phyloP scores from a whole-genome alignment of 2,113 vertebrate species.

The Cavia porcellus region DNA sequence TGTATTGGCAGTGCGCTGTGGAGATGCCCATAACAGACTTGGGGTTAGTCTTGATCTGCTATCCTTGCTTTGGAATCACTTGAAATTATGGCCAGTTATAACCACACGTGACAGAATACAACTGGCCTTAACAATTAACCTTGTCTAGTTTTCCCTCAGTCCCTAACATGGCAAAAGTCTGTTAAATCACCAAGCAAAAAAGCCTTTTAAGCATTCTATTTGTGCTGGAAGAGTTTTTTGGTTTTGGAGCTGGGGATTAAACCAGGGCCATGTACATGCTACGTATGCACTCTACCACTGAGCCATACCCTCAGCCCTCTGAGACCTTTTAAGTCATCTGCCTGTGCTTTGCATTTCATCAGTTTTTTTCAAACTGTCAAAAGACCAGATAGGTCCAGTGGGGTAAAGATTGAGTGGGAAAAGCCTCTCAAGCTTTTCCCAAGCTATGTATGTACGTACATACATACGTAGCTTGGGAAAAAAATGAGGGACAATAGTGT shows the following conservation, averaged over 20 bases:
- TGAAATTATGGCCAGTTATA: conserved; percentile 30
- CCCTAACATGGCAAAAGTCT: not conserved
- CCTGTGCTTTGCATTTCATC: not conserved
- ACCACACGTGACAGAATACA: not conserved
- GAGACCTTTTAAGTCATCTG: not conserved
- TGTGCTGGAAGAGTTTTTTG: conserved; percentile 22
- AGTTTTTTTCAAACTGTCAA: conserved; percentile 15
- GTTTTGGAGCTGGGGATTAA: not conserved
- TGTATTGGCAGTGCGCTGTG: not conserved
- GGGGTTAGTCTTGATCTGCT: not conserved
- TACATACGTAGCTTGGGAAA: not conserved
- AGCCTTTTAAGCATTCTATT: not conserved
- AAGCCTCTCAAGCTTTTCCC: not conserved
- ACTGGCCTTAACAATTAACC: not conserved
- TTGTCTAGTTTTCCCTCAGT: not conserved
- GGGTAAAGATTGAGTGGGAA: not conserved
- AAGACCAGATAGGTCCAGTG: not conserved
- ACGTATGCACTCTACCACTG: not conserved
- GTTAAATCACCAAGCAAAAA: conserved; percentile 18
- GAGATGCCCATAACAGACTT: not conserved
- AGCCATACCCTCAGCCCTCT: not conserved
- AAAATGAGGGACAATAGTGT: not conserved
- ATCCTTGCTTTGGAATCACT: not conserved
- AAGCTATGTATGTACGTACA: not conserved
- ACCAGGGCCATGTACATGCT: not conserved